Evolutionary conservation across 2,888 invertebrate genomes (phyloP), one percentile per base, ranked within the genome.

Genomic region (Athrips mouffetella): DNA sequence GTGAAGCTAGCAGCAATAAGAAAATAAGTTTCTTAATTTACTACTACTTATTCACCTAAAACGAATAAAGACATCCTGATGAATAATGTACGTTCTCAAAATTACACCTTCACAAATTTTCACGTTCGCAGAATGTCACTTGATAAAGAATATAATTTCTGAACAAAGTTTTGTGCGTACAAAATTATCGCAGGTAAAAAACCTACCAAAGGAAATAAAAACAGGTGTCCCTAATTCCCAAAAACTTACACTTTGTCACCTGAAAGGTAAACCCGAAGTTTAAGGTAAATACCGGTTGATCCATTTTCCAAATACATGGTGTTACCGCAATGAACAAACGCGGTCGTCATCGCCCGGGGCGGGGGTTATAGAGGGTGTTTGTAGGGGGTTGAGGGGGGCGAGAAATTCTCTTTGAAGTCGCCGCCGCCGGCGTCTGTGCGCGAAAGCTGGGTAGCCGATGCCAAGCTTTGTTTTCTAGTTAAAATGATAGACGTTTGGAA

Each of bases 401-500:
- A 74, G 74, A 70, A 75, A 73, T 73, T 65, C 56, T 77, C 87
- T 87, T 87, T 88, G 87, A 87, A 80, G 84, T 85, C 62, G 59
- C 74, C 69, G 80, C 79, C 80, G 75, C 65, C 67, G 78, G 78
- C 82, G 82, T 79, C 84, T 84, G 84, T 72, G 67, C 70, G 73
- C 76, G 85, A 82, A 82, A 80, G 80, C 80, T 77, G 78, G 78
- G 76, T 77, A 78, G 81, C 83, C 84, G 63, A 73, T 79, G 82
- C 78, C 83, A 80, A 80, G 84, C 83, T 85, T 85, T 86, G 83
- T 85, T 84, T 84, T 80, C 78, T 69, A 75, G 73, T 81, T 51
- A 80, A 80, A 82, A 82, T 82, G 80, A 77, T 77, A 78, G 76
- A 66, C 62, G 59, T 59, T 66, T 58, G 58, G 57, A 76, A 77